phyloP scores from a whole-genome alignment of 1,140 invertebrate species.

The Drosophila subpulchrella region DNA sequence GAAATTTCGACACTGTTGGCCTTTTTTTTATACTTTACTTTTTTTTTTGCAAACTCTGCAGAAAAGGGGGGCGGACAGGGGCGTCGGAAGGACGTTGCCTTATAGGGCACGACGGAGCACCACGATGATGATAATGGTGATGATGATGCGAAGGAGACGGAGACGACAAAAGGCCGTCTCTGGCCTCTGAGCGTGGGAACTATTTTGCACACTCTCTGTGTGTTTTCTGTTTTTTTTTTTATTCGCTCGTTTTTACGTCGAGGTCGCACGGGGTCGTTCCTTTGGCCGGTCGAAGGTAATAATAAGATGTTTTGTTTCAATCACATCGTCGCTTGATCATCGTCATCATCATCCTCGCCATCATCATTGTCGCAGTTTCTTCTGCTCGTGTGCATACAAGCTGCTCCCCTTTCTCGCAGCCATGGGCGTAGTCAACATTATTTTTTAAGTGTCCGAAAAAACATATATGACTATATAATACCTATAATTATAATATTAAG shows the following conservation, averaged over 20 bases:
- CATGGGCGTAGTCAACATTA: background rate
- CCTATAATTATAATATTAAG: too few species aligned
- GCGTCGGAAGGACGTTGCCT: conserved; percentile 68
- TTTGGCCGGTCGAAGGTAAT: conserved; percentile 70
- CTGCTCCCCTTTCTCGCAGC: background rate
- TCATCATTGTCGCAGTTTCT: conserved; percentile 24
- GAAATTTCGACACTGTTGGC: conserved; percentile 56
- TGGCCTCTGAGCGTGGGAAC: conserved; percentile 68
- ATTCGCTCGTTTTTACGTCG: conserved; percentile 52
- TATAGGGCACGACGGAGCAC: conserved; percentile 59
- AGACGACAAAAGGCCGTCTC: conserved; percentile 66
- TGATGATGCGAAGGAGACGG: conserved; percentile 33
- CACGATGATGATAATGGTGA: conserved; percentile 36
- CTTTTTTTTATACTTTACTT: conserved; percentile 7
- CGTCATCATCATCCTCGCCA: conserved; percentile 21
- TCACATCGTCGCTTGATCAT: conserved; percentile 77
- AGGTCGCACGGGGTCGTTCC: conserved; percentile 78
- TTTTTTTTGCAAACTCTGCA: conserved; percentile 48
- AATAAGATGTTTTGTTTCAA: conserved; percentile 83
- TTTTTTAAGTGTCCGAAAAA: background rate
- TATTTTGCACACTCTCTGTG: conserved; percentile 68
- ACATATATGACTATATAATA: too few species aligned
- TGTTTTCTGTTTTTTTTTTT: conserved; percentile 7
- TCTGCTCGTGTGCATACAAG: conserved; percentile 42
- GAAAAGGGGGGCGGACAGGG: conserved; percentile 10